phyloP scores from a whole-genome alignment of 2,797 vertebrate species.

The Parauchenoglanis punctatus region DNA sequence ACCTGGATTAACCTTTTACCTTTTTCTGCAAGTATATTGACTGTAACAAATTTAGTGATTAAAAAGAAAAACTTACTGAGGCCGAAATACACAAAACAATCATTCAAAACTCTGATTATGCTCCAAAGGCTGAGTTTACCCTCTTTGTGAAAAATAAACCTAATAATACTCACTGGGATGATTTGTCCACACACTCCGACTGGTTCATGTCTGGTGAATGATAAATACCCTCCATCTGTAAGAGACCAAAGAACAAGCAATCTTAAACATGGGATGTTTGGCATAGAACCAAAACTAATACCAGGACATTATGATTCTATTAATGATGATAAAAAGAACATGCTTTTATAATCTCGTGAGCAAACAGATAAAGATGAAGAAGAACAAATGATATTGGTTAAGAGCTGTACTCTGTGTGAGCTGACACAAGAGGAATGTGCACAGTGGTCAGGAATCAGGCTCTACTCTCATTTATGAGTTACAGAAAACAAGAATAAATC shows the following conservation, averaged over 20 bases:
- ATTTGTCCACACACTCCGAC: slow-evolving; percentile 99
- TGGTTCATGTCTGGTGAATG: slow-evolving; percentile 96
- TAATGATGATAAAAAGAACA: slow-evolving; percentile 4
- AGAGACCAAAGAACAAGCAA: slow-evolving; percentile 65
- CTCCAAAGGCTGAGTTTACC: neutral
- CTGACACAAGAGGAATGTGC: slow-evolving; percentile 11
- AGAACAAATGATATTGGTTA: neutral
- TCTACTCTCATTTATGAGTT: slow-evolving; percentile 17
- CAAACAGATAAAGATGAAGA: slow-evolving; percentile 17
- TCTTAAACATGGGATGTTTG: slow-evolving; percentile 21
- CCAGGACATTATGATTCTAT: slow-evolving; percentile 3
- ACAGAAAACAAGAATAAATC: slow-evolving; percentile 35
- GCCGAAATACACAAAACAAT: neutral
- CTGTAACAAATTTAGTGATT: neutral
- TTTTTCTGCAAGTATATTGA: neutral
- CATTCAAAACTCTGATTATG: neutral
- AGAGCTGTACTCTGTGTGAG: slow-evolving; percentile 11
- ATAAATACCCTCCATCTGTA: slow-evolving; percentile 97
- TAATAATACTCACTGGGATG: slow-evolving; percentile 88
- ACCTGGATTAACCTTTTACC: neutral
- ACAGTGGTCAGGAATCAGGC: slow-evolving; percentile 27
- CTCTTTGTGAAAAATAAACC: neutral
- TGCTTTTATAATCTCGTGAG: neutral
- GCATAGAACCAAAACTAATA: slow-evolving; percentile 25
- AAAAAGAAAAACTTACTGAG: neutral